Evolutionary conservation across 53 echinoderm and acorn worm genomes (phyloP).

Genomic region (Crossaster papposus): DNA sequence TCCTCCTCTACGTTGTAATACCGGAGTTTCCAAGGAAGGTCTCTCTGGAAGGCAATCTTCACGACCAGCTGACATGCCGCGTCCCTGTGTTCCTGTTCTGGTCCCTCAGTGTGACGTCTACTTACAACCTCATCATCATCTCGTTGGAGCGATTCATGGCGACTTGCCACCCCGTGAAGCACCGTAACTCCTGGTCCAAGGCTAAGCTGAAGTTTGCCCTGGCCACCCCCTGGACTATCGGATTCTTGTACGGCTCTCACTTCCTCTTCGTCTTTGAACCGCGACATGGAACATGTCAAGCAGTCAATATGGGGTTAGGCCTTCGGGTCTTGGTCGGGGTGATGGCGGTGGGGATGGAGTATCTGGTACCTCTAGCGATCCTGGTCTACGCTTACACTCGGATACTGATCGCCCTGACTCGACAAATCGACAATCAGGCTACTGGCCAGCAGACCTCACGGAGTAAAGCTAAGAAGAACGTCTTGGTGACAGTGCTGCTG

Average conservation of each 20-base stretch:
- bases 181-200: slow-evolving; percentile 40
- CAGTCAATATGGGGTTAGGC: not conserved
- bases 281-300: not conserved
- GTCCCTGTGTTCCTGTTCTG: slow-evolving; percentile 4
- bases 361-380: slow-evolving; percentile 2
- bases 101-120: slow-evolving; percentile 45
- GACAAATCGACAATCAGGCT: not conserved
- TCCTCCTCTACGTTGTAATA: not conserved
- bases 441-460: not conserved
- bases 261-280: not conserved
- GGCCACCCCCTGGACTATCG: slow-evolving; percentile 18
- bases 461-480: slow-evolving; percentile 23
- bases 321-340: not conserved
- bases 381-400: not conserved
- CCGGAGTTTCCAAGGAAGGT: not conserved
- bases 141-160: slow-evolving; percentile 51
- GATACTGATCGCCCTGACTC: not conserved
- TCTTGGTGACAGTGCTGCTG: slow-evolving; percentile 11
- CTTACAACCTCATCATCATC: slow-evolving; percentile 45
- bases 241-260: slow-evolving; percentile 33
- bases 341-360: not conserved
- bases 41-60: not conserved
- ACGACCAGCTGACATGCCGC: slow-evolving; percentile 21
- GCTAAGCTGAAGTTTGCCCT: slow-evolving; percentile 9
- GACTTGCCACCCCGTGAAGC: slow-evolving; percentile 58